Conservation (phyloP, 1,140 invertebrate species). For the Lordiphosa clarofinis region DNA sequence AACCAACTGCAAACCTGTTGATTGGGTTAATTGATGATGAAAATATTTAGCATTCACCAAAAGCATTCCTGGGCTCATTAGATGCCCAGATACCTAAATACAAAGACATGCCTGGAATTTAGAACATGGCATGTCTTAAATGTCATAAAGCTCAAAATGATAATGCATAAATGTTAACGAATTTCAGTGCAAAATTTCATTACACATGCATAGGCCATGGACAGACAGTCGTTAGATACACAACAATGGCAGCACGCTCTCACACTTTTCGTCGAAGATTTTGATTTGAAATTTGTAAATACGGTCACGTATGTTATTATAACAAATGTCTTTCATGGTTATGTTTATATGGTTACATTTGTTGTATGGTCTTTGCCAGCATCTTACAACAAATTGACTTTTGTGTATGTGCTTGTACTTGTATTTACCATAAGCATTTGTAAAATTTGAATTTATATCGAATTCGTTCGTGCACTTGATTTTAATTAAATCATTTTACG, state of each 20-base stretch:
- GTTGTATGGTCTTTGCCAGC: slow-evolving; percentile 20
- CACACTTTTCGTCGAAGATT: slow-evolving; percentile 38
- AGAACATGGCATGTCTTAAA: slow-evolving; percentile 18
- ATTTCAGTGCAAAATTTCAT: slow-evolving; percentile 43
- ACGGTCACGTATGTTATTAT: slow-evolving; percentile 79
- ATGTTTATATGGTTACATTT: slow-evolving; percentile 62
- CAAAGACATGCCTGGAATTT: not conserved
- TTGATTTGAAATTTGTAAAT: slow-evolving; percentile 77
- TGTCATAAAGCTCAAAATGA: slow-evolving; percentile 49
- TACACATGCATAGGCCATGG: slow-evolving; percentile 56
- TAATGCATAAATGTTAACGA: slow-evolving; percentile 64
- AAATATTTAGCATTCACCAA: slow-evolving; percentile 3
- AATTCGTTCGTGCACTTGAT: slow-evolving; percentile 32
- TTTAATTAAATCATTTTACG: slow-evolving; percentile 70
- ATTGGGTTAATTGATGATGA: not conserved
- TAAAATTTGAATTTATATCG: slow-evolving; percentile 74
- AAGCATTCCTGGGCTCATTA: slow-evolving; percentile 9
- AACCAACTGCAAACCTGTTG: slow-evolving; percentile 4
- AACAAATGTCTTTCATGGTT: slow-evolving; percentile 74
- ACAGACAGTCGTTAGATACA: slow-evolving; percentile 32
- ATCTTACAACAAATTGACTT: slow-evolving; percentile 69
- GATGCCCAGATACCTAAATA: slow-evolving; percentile 2
- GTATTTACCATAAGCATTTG: slow-evolving; percentile 20
- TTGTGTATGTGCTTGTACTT: slow-evolving; percentile 33
- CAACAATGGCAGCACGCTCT: slow-evolving; percentile 21